Evolutionary conservation across 2,888 invertebrate genomes (phyloP), one percentile per base, ranked within the genome.

Genomic region (Drosophila neotestacea): DNA sequence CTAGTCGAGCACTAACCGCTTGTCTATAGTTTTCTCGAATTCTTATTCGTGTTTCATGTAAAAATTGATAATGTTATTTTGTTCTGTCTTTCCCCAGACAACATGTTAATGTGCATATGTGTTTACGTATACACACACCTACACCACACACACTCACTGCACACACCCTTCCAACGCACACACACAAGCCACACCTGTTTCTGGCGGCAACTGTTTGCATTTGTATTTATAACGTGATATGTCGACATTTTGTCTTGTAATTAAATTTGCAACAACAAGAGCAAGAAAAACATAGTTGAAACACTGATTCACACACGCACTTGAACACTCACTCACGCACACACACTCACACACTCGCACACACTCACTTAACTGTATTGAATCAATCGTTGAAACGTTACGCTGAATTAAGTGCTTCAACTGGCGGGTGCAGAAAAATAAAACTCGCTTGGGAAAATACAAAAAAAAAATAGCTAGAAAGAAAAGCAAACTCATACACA

Each of bases 161-260:
- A 42, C 38, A 52, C 36, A 41, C 28, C 39, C 41, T 42, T 16
- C n/a, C 30, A n/a, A 9, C 30, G 10, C 11, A 47, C 28, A 28
- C n/a, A 39, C 36, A 36, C 2, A 41, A 6, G 7, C 28, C 28
- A 11, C n/a, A 16, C 28, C 44, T 60, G 32, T 39, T 7, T 16
- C 6, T 32, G 9, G 6, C 9, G 32, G 32, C 38, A 34, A 54
- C 30, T 65, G 80, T 66, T 65, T 78, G 65, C 58, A 58, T 63
- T 73, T 81, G 85, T 69, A 73, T 82, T 79, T 76, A 79, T 82
- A 70, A 70, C 58, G 70, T 58, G 77, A 82, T 74, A 77, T 79
- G 88, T 74, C 67, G 72, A 71, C 83, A 74, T 85, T 83, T 88
- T 88, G 73, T 70, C 70, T 71, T 73, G 84, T 88, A 84, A 88